These are phyloP conservation scores for Cherax quadricarinatus DNA, from an alignment of 1,140 invertebrate species.

Conservation along the genomic window DNA sequence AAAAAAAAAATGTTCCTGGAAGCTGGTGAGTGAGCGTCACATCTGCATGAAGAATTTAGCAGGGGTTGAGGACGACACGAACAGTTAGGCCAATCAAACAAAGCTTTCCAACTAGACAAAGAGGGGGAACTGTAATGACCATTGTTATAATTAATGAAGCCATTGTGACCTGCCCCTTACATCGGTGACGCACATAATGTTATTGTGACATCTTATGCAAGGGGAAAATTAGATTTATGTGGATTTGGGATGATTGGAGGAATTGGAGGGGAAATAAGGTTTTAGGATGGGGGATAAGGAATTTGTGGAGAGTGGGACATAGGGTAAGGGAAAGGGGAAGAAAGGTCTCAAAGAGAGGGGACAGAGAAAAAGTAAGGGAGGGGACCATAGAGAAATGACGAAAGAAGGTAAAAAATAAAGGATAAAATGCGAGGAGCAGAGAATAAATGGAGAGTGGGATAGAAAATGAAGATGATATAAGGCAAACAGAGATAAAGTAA, in stretches of 20 bases:
- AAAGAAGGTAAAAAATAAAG: background rate
- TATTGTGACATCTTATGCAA: conserved; percentile 33
- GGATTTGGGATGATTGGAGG: conserved; percentile 18
- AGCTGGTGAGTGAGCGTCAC: too few species aligned
- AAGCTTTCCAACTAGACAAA: background rate
- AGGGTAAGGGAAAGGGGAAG: too few species aligned
- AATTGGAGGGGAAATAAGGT: background rate
- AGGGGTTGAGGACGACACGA: too few species aligned
- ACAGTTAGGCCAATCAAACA: background rate
- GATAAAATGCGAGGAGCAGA: background rate
- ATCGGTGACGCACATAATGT: conserved; percentile 16
- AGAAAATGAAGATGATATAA: conserved; percentile 9
- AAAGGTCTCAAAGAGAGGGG: background rate
- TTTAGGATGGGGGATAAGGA: too few species aligned
- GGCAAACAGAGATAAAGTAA: background rate
- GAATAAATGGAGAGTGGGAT: too few species aligned
- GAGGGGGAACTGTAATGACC: background rate
- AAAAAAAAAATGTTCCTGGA: too few species aligned
- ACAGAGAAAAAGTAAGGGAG: background rate
- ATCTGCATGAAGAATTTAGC: too few species aligned
- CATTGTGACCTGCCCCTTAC: background rate
- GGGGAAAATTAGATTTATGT: conserved; percentile 31
- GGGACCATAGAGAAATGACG: background rate
- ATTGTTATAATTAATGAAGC: conserved; percentile 5
- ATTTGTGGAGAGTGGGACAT: too few species aligned